These are phyloP conservation scores for Tamandua tetradactyla DNA, from an alignment of 2,797 vertebrate species.

Conservation along the genomic window DNA sequence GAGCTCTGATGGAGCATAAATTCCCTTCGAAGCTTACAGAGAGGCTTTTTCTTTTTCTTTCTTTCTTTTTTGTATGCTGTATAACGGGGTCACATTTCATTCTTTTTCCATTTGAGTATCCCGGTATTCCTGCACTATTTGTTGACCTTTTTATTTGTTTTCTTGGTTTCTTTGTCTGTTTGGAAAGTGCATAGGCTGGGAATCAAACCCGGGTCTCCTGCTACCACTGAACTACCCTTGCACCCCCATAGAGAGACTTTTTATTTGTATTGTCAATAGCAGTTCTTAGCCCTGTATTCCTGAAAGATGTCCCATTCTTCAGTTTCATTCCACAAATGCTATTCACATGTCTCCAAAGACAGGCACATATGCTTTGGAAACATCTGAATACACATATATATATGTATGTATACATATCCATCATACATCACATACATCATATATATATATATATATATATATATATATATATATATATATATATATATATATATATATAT, in stretches of 20 bases:
- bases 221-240: too few relatives aligned
- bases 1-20: too few relatives aligned
- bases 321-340: slow-evolving; percentile 28
- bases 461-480: neutral
- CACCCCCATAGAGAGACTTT: neutral
- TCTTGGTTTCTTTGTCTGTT: too few relatives aligned
- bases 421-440: too few relatives aligned
- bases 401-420: neutral
- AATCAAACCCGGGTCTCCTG: too few relatives aligned
- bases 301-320: neutral
- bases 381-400: neutral
- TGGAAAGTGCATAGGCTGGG: too few relatives aligned
- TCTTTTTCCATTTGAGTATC: too few relatives aligned
- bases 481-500: neutral
- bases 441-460: neutral
- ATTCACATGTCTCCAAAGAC: slow-evolving; percentile 30
- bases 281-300: slow-evolving; percentile 42
- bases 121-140: too few relatives aligned
- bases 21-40: neutral
- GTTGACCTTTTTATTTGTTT: too few relatives aligned
- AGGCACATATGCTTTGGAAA: slow-evolving; percentile 10
- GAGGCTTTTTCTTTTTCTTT: neutral
- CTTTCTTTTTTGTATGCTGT: too few relatives aligned
- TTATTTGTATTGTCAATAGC: slow-evolving; percentile 41
- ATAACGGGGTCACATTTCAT: too few relatives aligned